phyloP scores from a whole-genome alignment of 1,140 invertebrate genomes.

The Ridgeia piscesae region DNA sequence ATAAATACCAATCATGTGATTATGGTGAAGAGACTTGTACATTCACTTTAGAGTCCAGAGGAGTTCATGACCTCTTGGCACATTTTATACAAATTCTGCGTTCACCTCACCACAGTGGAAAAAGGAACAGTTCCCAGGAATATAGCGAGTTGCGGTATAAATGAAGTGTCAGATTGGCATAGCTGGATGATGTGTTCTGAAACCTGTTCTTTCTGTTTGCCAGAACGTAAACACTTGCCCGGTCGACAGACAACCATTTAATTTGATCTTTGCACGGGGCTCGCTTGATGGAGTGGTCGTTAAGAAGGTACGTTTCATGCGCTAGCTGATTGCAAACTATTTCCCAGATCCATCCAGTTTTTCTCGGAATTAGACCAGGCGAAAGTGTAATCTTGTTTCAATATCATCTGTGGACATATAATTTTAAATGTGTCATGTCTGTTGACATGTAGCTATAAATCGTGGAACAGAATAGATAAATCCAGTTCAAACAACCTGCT shows the following conservation, averaged over 20 bases:
- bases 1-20: too few species aligned
- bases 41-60: too few species aligned
- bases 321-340: background rate
- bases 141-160: background rate
- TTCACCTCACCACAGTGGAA: background rate
- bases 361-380: too few species aligned
- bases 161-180: background rate
- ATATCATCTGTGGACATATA: too few species aligned
- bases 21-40: too few species aligned
- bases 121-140: background rate
- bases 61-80: background rate
- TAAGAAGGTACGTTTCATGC: slow-evolving; percentile 59
- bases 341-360: background rate
- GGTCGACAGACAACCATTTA: slow-evolving; percentile 83
- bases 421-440: too few species aligned
- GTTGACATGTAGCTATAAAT: too few species aligned
- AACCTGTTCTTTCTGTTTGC: slow-evolving; percentile 36
- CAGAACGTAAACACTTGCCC: slow-evolving; percentile 93
- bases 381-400: too few species aligned
- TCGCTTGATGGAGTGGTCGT: slow-evolving; percentile 69
- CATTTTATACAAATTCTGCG: slow-evolving; percentile 20
- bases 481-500: too few species aligned
- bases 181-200: background rate
- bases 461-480: too few species aligned
- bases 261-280: slow-evolving; percentile 74